Conservation (phyloP, 2,888 invertebrate genomes). For the Listrodromus nycthemerus region DNA sequence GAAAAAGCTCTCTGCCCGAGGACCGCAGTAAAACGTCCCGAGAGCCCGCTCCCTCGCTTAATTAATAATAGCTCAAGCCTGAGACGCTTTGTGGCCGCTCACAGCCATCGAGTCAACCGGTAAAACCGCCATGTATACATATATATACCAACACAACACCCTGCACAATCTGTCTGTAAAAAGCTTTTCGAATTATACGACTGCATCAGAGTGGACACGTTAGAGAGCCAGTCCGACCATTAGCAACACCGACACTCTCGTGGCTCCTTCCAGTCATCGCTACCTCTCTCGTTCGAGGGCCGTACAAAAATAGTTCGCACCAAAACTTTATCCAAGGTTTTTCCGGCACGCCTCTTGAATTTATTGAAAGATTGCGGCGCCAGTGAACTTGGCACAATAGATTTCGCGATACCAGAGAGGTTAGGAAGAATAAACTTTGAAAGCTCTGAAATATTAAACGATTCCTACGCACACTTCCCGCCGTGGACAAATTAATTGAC, state of each 20-base stretch:
- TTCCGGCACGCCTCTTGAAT: neutral
- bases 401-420: neutral
- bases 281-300: slow-evolving; percentile 42
- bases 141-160: neutral
- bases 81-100: slow-evolving; percentile 5
- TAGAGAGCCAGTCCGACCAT: slow-evolving; percentile 45
- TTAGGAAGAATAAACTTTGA: neutral
- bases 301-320: slow-evolving; percentile 65
- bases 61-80: slow-evolving; percentile 51
- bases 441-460: too few species aligned
- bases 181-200: slow-evolving; percentile 57
- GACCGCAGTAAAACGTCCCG: slow-evolving; percentile 23
- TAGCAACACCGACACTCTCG: slow-evolving; percentile 29
- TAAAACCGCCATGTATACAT: slow-evolving; percentile 16
- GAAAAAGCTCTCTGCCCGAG: neutral
- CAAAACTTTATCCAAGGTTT: slow-evolving; percentile 62
- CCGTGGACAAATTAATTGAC: too few species aligned
- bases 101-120: neutral
- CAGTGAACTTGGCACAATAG: neutral
- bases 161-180: slow-evolving; percentile 35
- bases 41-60: slow-evolving; percentile 33
- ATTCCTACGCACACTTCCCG: too few species aligned
- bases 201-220: slow-evolving; percentile 53
- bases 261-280: slow-evolving; percentile 1
- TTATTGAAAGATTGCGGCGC: neutral